Conservation (phyloP, 1,140 invertebrate genomes). For the Phocides pigmalion region DNA sequence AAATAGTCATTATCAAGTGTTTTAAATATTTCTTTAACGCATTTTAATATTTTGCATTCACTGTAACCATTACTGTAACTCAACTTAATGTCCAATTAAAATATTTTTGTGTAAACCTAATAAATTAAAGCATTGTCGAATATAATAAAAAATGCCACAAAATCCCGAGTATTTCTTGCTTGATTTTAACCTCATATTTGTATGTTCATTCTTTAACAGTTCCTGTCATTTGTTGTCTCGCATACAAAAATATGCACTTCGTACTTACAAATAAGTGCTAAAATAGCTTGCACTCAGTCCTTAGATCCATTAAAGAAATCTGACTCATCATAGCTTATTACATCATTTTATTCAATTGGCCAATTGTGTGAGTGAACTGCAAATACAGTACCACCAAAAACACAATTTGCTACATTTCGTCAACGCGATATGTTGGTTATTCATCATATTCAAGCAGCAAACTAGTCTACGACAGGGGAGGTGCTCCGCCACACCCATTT, state of each 20-base stretch:
- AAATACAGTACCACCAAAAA: conserved; percentile 34
- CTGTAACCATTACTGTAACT: conserved; percentile 10
- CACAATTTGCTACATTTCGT: conserved; percentile 14
- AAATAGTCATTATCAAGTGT: too few species aligned
- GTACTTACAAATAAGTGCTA: conserved; percentile 10
- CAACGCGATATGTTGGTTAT: not conserved
- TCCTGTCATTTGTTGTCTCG: not conserved
- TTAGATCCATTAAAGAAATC: conserved; percentile 40
- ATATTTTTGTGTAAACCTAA: not conserved
- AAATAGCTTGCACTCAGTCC: conserved; percentile 9
- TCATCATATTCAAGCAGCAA: too few species aligned
- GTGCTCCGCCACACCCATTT: too few species aligned
- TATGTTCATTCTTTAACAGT: not conserved
- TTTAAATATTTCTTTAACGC: not conserved
- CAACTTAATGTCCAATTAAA: conserved; percentile 11
- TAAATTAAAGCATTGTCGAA: too few species aligned
- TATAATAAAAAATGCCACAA: too few species aligned
- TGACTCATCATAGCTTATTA: conserved; percentile 53
- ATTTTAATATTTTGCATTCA: conserved; percentile 5
- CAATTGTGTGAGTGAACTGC: conserved; percentile 42
- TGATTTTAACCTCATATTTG: not conserved
- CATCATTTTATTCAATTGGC: conserved; percentile 57
- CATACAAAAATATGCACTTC: conserved; percentile 1
- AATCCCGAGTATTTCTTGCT: too few species aligned
- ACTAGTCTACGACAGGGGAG: too few species aligned